Conservation (phyloP, 2,113 vertebrate genomes). For the Brachyhypopomus gauderio region DNA sequence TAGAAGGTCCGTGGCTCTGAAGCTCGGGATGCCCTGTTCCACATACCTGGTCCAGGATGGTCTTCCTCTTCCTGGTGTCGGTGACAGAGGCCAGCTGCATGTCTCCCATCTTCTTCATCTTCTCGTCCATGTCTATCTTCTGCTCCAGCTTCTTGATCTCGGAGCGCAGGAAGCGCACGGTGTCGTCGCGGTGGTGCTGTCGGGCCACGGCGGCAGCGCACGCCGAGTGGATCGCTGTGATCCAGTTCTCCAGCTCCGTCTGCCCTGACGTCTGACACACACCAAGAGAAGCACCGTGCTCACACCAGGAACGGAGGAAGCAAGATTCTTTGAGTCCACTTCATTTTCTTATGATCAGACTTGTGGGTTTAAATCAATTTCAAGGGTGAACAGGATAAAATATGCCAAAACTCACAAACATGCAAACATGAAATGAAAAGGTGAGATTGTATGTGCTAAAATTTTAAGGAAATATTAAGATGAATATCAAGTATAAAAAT, state of each 20-base stretch:
- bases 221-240: conserved; percentile 92
- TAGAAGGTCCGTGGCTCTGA: neutral
- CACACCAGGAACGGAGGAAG: neutral
- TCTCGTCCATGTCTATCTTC: conserved; percentile 99
- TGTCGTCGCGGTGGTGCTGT: conserved; percentile 92
- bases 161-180: conserved; percentile 84
- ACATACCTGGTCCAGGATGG: conserved; percentile 90
- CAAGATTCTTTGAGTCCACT: neutral
- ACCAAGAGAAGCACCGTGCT: neutral
- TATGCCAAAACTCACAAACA: neutral
- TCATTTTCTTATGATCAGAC: neutral
- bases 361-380: neutral
- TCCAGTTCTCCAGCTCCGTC: conserved; percentile 91
- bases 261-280: conserved; percentile 82
- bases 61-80: conserved; percentile 94
- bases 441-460: neutral
- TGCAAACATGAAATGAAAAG: neutral
- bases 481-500: neutral
- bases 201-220: conserved; percentile 89
- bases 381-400: neutral
- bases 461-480: neutral
- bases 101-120: conserved; percentile 99
- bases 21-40: neutral
- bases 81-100: conserved; percentile 95
- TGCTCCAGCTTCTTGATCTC: conserved; percentile 95